Evolutionary conservation across 2,797 vertebrate genomes (phyloP), one percentile per base, ranked within the genome.

Genomic region (Parotocinclus haroldoi): DNA sequence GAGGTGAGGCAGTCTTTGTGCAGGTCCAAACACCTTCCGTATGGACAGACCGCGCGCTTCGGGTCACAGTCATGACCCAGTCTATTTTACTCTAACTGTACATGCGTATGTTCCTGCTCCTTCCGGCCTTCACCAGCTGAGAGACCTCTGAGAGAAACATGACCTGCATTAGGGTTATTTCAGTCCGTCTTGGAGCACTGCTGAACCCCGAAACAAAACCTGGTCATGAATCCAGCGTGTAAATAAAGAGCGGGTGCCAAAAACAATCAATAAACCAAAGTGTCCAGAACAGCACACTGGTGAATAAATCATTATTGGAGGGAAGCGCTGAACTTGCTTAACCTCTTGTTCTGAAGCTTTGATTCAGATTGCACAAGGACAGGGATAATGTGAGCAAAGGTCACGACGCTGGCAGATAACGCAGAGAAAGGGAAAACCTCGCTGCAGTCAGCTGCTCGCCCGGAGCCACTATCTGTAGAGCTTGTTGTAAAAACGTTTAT

Each of bases 61-160:
- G n/a, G n/a, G n/a, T n/a, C n/a, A n/a, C n/a, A n/a, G n/a, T n/a
- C n/a, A n/a, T n/a, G n/a, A n/a, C n/a, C n/a, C n/a, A n/a, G n/a
- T n/a, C n/a, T n/a, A n/a, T n/a, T n/a, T n/a, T n/a, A n/a, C n/a
- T n/a, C n/a, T n/a, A n/a, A n/a, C n/a, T n/a, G n/a, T n/a, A n/a
- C n/a, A n/a, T n/a, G n/a, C n/a, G n/a, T n/a, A n/a, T n/a, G n/a
- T n/a, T n/a, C n/a, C n/a, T n/a, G n/a, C n/a, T n/a, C n/a, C n/a
- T n/a, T n/a, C n/a, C n/a, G n/a, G n/a, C n/a, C n/a, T n/a, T n/a
- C n/a, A n/a, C n/a, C n/a, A n/a, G n/a, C n/a, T n/a, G n/a, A n/a
- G 38, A 7, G 40, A 42, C 62, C 60, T 49, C 56, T 54, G 61
- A 14, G 36, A 59, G 69, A 10, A 45, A 59, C 40, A 39, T 9